Evolutionary conservation across 2,888 invertebrate genomes (phyloP).

Genomic region (Eurois occulta): DNA sequence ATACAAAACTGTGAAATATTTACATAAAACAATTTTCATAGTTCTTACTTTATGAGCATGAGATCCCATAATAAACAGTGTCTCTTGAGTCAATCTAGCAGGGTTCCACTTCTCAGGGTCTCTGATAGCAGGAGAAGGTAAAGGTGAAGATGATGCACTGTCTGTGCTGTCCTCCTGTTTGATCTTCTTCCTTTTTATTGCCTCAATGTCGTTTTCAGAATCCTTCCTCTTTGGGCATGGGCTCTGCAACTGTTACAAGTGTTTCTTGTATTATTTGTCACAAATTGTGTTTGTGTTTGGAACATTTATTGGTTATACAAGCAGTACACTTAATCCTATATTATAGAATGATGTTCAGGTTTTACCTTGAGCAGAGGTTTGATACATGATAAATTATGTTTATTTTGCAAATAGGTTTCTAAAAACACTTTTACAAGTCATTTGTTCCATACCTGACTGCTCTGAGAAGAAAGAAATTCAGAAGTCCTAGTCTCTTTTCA

Average conservation of each 20-base stretch:
- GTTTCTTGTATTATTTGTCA: background rate
- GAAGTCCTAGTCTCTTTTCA: too few species aligned
- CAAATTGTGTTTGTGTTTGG: background rate
- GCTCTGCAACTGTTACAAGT: slow-evolving; percentile 82
- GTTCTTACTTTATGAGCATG: slow-evolving; percentile 91
- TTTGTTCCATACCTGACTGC: too few species aligned
- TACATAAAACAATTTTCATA: background rate
- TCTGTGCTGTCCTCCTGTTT: slow-evolving; percentile 84
- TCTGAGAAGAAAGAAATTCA: too few species aligned
- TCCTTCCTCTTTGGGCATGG: slow-evolving; percentile 91
- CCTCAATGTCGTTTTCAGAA: slow-evolving; percentile 91
- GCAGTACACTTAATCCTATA: background rate
- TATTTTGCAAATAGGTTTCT: too few species aligned
- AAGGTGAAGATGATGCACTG: slow-evolving; percentile 81
- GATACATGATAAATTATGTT: too few species aligned
- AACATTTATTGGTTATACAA: background rate
- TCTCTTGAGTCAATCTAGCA: slow-evolving; percentile 92
- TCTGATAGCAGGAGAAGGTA: slow-evolving; percentile 87
- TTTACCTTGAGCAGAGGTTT: background rate
- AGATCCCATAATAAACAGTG: slow-evolving; percentile 95
- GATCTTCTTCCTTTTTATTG: slow-evolving; percentile 83
- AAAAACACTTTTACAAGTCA: too few species aligned
- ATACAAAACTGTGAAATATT: background rate
- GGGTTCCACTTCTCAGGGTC: slow-evolving; percentile 94
- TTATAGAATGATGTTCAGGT: background rate